phyloP scores from a whole-genome alignment of 2,797 vertebrate genomes.

The Chelon auratus region DNA sequence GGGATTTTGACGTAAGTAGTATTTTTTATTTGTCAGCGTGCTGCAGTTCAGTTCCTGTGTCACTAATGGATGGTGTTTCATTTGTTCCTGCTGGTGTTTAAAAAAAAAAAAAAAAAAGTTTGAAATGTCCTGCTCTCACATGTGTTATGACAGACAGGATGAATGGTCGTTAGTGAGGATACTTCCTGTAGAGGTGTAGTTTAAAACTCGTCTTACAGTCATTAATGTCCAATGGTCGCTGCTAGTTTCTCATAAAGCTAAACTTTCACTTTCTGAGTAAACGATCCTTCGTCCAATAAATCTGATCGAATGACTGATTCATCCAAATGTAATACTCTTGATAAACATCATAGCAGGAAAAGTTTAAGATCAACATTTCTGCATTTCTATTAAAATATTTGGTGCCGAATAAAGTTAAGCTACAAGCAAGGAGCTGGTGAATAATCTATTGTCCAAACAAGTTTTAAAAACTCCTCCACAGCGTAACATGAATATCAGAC shows the following conservation, averaged over 20 bases:
- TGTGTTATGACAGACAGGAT: not conserved
- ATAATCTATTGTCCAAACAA: slow-evolving; percentile 3
- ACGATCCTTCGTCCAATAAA: not conserved
- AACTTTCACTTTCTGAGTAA: not conserved
- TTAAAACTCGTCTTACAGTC: no score
- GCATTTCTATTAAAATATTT: not conserved
- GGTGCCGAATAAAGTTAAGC: not conserved
- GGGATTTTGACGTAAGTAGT: slow-evolving; percentile 28
- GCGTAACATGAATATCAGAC: slow-evolving; percentile 2
- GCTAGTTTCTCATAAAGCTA: not conserved
- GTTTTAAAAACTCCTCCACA: not conserved
- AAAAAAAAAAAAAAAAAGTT: slow-evolving; percentile 24
- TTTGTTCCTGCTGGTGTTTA: slow-evolving; percentile 18
- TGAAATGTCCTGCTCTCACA: slow-evolving; percentile 2
- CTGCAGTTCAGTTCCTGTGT: slow-evolving; percentile 38
- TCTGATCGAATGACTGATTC: not conserved
- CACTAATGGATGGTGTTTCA: slow-evolving; percentile 57
- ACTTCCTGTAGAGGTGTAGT: no score
- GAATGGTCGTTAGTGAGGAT: not conserved
- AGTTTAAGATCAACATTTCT: not conserved
- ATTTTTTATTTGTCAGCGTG: not conserved
- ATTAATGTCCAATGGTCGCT: not conserved
- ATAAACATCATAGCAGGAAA: no score
- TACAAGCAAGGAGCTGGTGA: not conserved
- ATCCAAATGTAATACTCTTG: no score